Conservation (phyloP, 2,797 vertebrate genomes). For the Steatocranus sp. region DNA sequence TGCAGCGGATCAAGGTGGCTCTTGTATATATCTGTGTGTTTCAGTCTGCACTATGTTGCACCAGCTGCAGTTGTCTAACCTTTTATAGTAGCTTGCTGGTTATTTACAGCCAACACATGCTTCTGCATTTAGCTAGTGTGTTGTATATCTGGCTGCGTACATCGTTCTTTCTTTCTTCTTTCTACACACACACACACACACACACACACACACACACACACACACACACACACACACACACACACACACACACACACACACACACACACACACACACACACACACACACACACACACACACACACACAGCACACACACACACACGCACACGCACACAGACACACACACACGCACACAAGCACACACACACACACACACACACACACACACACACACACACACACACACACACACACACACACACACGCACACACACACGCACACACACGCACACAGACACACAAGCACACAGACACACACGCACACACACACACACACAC, state of each 20-base stretch:
- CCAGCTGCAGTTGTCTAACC: constrained; percentile 29
- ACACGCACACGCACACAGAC: too few relatives aligned
- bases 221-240: not conserved
- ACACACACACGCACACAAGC: too few relatives aligned
- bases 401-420: too few relatives aligned
- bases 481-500: too few relatives aligned
- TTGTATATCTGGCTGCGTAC: constrained; percentile 37
- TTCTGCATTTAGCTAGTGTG: constrained; percentile 34
- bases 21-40: not conserved
- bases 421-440: too few relatives aligned
- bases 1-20: constrained; percentile 9
- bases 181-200: fast-evolving
- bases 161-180: not conserved
- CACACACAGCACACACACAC: too few relatives aligned
- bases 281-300: too few relatives aligned
- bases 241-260: not conserved
- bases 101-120: constrained; percentile 60
- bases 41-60: not conserved
- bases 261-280: not conserved
- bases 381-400: too few relatives aligned
- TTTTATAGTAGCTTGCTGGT: constrained; percentile 43
- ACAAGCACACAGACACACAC: too few relatives aligned
- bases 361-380: too few relatives aligned
- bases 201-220: fast-evolving
- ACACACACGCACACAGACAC: too few relatives aligned